phyloP scores from a whole-genome alignment of 2,888 invertebrate genomes.

The Carterocephalus palaemon region DNA sequence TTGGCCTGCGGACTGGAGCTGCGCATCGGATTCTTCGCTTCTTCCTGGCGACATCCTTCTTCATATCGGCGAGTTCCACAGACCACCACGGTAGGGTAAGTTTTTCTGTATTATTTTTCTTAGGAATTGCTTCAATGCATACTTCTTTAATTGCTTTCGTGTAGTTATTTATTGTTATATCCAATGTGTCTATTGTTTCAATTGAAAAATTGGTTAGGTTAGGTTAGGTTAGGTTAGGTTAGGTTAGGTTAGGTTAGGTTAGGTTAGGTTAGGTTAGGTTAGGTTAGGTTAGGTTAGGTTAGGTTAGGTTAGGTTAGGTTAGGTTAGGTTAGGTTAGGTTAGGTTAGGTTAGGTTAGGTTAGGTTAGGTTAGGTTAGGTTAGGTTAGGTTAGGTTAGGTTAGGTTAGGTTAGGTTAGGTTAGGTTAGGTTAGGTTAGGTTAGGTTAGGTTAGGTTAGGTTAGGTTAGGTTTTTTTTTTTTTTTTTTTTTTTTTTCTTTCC shows the following conservation, averaged over 20 bases:
- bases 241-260: no score
- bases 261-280: no score
- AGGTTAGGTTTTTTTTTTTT: no score
- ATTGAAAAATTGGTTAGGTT: no score
- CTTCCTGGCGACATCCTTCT: conserved; percentile 1
- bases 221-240: no score
- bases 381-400: conserved; percentile 23
- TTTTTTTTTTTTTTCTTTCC: no score
- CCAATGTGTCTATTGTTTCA: background rate
- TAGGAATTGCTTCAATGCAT: conserved; percentile 13
- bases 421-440: conserved; percentile 20
- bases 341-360: no score
- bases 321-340: no score
- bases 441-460: conserved; percentile 23
- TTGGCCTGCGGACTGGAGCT: no score
- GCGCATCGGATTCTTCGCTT: no score
- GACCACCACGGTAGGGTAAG: conserved; percentile 14
- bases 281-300: no score
- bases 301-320: no score
- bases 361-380: conserved; percentile 25
- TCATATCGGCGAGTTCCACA: background rate
- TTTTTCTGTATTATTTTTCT: conserved; percentile 23
- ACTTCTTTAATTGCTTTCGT: background rate
- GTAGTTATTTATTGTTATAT: background rate
- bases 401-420: conserved; percentile 24